Percentiles rank a stretch among this genome's conserved stretches.
Evolutionary conservation across 1,140 invertebrate species (phyloP).

Genomic region (Lerema accius): DNA sequence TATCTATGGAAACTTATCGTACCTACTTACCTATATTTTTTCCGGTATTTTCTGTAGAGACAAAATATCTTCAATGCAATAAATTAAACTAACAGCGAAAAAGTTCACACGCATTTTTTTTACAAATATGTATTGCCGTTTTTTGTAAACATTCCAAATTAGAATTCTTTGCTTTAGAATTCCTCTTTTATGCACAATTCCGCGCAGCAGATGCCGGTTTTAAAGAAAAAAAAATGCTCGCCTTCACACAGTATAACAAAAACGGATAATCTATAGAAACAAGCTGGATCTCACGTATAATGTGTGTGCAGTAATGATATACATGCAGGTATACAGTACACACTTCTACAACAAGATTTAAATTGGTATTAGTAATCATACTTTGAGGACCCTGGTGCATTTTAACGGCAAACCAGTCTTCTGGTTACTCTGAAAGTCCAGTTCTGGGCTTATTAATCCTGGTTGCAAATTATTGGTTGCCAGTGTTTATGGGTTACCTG

Average conservation of each 20-base stretch:
- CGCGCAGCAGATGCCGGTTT: neutral
- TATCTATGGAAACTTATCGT: too few relatives aligned
- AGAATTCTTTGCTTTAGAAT: neutral
- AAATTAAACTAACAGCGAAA: too few relatives aligned
- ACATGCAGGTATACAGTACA: neutral
- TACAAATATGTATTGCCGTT: constrained; percentile 9
- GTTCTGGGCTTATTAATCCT: constrained; percentile 17
- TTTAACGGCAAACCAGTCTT: constrained; percentile 4
- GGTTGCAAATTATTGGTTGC: constrained; percentile 24
- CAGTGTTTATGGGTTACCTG: constrained; percentile 5
- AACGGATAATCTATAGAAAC: constrained; percentile 3
- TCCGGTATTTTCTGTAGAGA: too few relatives aligned
- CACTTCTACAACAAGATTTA: neutral
- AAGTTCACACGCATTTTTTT: neutral
- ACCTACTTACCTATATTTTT: too few relatives aligned
- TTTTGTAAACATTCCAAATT: neutral
- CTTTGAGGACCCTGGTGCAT: neutral
- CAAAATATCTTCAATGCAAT: too few relatives aligned
- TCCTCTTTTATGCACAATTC: neutral
- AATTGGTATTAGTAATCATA: neutral
- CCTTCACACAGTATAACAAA: neutral
- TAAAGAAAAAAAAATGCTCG: constrained; percentile 1
- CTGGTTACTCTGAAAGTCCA: neutral
- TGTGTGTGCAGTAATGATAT: neutral
- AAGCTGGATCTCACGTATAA: constrained; percentile 11